Conservation (phyloP, 2,888 invertebrate species). For the Dolichomitus sp. region DNA sequence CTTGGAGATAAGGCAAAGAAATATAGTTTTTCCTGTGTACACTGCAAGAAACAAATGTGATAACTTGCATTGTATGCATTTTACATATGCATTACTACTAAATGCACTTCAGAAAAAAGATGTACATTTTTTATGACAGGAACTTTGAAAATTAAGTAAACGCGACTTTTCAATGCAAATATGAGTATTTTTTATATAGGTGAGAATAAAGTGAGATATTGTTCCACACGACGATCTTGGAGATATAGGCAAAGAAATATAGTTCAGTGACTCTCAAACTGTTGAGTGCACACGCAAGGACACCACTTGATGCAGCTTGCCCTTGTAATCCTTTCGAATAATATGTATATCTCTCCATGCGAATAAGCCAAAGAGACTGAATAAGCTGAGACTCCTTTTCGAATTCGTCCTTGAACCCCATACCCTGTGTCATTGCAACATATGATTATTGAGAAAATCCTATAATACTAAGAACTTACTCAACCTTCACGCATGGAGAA, state of each 20-base stretch:
- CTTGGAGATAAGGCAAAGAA: constrained; percentile 2
- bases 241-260: constrained; percentile 13
- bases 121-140: too few species aligned
- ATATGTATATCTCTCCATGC: constrained; percentile 6
- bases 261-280: constrained; percentile 36
- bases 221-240: constrained; percentile 10
- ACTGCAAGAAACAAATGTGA: too few species aligned
- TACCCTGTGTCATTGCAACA: background rate
- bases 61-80: too few species aligned
- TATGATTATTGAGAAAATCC: constrained; percentile 15
- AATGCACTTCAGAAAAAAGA: too few species aligned
- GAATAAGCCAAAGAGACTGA: constrained; percentile 6
- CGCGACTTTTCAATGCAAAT: background rate
- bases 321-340: constrained; percentile 60
- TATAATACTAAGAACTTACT: background rate
- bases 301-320: constrained; percentile 41
- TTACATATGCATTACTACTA: too few species aligned
- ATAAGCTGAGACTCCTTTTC: constrained; percentile 5
- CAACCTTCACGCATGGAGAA: background rate
- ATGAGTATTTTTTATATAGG: background rate
- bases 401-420: constrained; percentile 32
- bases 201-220: constrained; percentile 12
- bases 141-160: too few species aligned
- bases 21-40: too few species aligned
- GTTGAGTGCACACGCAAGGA: constrained; percentile 35